phyloP scores from a whole-genome alignment of 2,888 invertebrate genomes.

The Ischnus inquisitorius region DNA sequence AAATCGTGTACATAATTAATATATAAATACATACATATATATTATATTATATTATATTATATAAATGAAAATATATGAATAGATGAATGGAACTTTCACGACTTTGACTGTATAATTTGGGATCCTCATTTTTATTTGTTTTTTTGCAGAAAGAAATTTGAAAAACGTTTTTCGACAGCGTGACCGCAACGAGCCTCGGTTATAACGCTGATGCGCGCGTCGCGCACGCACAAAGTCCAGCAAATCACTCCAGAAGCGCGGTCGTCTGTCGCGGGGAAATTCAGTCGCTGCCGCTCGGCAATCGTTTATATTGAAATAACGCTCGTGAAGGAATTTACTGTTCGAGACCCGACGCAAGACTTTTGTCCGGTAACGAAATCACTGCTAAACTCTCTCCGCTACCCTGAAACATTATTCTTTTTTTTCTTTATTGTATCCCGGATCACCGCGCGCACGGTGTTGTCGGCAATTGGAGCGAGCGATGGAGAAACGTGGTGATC shows the following conservation, averaged over 20 bases:
- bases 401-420: constrained; percentile 11
- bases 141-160: background rate
- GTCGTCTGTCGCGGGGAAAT: constrained; percentile 74
- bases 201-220: background rate
- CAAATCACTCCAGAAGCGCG: constrained; percentile 78
- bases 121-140: background rate
- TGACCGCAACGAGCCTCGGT: background rate
- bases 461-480: constrained; percentile 51
- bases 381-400: constrained; percentile 31
- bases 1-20: constrained; percentile 84
- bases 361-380: constrained; percentile 43
- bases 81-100: constrained; percentile 74
- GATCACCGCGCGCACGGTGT: background rate
- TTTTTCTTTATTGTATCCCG: background rate
- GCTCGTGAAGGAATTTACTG: constrained; percentile 79
- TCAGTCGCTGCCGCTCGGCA: constrained; percentile 73
- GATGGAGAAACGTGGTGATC: constrained; percentile 61
- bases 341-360: constrained; percentile 63
- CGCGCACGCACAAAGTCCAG: constrained; percentile 78
- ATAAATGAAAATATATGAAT: constrained; percentile 70
- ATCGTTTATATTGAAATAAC: constrained; percentile 81
- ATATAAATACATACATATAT: constrained; percentile 78
- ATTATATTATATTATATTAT: constrained; percentile 72
- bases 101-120: constrained; percentile 19
- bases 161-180: background rate